A percentile compares a stretch with the other conserved stretches of the same genome.
phyloP scores from a whole-genome alignment of 2,888 invertebrate species.

The Archips crataeganus region DNA sequence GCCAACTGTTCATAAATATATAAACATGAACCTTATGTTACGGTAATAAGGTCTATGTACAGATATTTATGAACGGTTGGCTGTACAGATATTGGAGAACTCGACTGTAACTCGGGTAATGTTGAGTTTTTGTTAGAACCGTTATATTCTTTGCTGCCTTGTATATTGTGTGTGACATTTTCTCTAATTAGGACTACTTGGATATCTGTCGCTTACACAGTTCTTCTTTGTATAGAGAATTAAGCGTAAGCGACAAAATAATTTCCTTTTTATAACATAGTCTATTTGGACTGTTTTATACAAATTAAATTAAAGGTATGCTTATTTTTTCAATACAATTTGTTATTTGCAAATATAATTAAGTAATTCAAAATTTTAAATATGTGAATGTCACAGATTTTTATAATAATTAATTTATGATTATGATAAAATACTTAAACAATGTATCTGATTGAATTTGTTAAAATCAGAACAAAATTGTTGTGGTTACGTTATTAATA shows the following conservation, averaged over 20 bases:
- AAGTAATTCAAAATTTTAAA: not conserved
- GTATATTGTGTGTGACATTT: not conserved
- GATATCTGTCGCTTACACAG: not conserved
- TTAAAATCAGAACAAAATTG: slow-evolving; percentile 5
- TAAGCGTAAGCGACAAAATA: not conserved
- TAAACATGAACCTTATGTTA: too few species aligned
- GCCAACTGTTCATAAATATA: too few species aligned
- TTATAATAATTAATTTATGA: not conserved
- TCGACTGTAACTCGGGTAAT: not conserved
- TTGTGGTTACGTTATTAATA: not conserved
- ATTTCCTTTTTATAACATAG: not conserved
- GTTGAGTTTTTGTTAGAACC: not conserved
- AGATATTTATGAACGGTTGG: too few species aligned
- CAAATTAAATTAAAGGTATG: not conserved
- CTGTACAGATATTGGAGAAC: too few species aligned
- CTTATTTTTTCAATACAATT: not conserved
- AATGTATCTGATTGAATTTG: not conserved
- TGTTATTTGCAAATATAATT: slow-evolving; percentile 5
- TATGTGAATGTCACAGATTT: not conserved
- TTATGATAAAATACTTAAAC: not conserved
- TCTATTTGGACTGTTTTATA: slow-evolving; percentile 3
- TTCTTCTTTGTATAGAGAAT: not conserved
- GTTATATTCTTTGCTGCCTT: not conserved
- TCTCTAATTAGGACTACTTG: not conserved
- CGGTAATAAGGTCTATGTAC: too few species aligned